A percentile compares a stretch with the other conserved stretches of the same genome.
These are phyloP conservation scores for Hypanus sabinus DNA, from an alignment of 2,113 vertebrate species.

Conservation along the genomic window DNA sequence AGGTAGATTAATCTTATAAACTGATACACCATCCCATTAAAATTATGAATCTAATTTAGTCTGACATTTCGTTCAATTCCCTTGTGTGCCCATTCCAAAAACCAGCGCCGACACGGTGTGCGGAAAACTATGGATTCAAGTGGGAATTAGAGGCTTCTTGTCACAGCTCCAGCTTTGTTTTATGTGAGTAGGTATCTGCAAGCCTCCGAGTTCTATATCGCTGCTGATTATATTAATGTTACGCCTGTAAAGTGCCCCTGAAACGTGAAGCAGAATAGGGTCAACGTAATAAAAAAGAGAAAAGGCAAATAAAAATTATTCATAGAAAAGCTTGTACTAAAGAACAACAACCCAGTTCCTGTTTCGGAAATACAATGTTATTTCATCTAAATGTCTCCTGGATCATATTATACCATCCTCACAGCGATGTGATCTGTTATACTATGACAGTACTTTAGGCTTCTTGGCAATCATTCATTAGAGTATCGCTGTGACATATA, in stretches of 20 bases:
- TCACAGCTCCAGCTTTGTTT: not conserved
- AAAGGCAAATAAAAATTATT: not conserved
- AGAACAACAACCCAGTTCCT: not conserved
- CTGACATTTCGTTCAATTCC: conserved; percentile 32
- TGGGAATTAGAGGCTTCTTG: conserved; percentile 4
- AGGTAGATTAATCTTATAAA: conserved; percentile 29
- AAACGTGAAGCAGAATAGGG: not conserved
- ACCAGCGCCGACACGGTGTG: not conserved
- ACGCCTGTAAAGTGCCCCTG: not conserved
- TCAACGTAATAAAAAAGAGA: not conserved
- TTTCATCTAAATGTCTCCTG: not conserved
- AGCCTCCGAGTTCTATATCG: not conserved
- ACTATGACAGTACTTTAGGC: not conserved
- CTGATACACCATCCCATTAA: conserved; percentile 16
- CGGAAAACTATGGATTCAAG: not conserved
- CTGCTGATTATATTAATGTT: not conserved
- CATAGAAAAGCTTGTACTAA: not conserved
- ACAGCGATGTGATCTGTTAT: not conserved
- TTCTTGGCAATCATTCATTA: not conserved
- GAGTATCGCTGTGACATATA: conserved; percentile 23
- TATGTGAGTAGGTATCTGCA: not conserved
- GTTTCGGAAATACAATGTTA: not conserved
- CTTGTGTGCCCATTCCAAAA: conserved; percentile 13
- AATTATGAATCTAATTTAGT: conserved; percentile 34
- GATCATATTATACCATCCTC: not conserved